Evolutionary conservation across 2,888 invertebrate species (phyloP), one percentile per base, ranked within the genome.

Genomic region (Stegana nigrithorax): DNA sequence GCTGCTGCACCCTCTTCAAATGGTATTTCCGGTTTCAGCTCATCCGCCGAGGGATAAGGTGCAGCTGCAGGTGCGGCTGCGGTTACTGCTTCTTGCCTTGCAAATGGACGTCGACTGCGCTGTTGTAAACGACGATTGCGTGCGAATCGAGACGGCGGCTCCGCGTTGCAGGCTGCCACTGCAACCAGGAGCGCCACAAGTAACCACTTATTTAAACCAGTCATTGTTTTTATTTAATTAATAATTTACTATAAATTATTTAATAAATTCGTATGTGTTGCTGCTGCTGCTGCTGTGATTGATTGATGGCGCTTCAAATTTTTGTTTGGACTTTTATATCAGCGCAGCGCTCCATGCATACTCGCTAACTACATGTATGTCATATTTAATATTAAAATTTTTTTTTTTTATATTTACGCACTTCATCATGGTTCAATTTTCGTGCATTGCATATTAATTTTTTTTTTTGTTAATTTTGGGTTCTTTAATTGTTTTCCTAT

Each of bases 1-100:
- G 56, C 62, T 50, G 45, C 44, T 6, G 7, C 32, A 19, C 45
- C 56, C 47, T 56, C 45, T 14, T 63, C 47, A 51, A 32, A 62
- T 56, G 47, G 55, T 56, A 55, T 57, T 59, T 59, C 67, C 58
- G 45, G 59, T 50, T 51, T 59, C 36, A 59, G 59, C 21, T 29
- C 53, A 21, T 53, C 53, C 5, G 53, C 53, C 4, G 53, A 19
- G 5, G 53, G 53, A 53, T 53, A 53, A 8, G 53, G 53, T 19
- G 53, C 26, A 2, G 23, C 21, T 21, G 32, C 32, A 26, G 29
- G 26, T 10, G 27, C 19, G 4, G 21, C 19, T 21, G 25, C 12
- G 23, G 47, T 7, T 10, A n/a, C 45, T 25, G 23, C 53, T 17
- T 53, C 53, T 6, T 53, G 53, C 8, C 53, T 29, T 19, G 32